These are phyloP conservation scores for Drosophila yakuba DNA, from an alignment of 1,140 invertebrate genomes.

Conservation along the genomic window DNA sequence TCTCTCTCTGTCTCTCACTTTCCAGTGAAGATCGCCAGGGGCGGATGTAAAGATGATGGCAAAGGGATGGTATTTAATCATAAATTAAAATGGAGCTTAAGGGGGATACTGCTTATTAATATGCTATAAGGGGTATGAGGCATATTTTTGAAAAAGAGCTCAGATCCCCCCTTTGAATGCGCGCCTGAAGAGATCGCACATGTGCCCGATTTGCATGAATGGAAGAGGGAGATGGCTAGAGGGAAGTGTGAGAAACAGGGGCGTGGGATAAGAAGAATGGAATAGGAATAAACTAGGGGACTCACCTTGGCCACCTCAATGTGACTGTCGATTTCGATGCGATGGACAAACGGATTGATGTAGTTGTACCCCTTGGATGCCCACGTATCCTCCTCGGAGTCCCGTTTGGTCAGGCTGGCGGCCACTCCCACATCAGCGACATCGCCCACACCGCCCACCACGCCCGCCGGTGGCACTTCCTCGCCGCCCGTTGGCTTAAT, in stretches of 20 bases:
- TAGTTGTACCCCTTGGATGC: slow-evolving; percentile 85
- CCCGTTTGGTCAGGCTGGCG: slow-evolving; percentile 54
- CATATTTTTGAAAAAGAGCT: too few species aligned
- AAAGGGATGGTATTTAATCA: background rate
- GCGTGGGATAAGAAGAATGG: background rate
- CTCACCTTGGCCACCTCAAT: slow-evolving; percentile 94
- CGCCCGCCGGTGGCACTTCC: slow-evolving; percentile 14
- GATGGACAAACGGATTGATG: slow-evolving; percentile 93
- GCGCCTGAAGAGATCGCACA: slow-evolving; percentile 27
- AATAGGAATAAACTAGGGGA: slow-evolving; percentile 2
- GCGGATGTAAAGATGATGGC: background rate
- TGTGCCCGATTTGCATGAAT: slow-evolving; percentile 57
- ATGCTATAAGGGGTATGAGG: too few species aligned
- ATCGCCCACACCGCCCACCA: slow-evolving; percentile 6
- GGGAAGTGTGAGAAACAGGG: background rate
- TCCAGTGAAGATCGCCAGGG: slow-evolving; percentile 26
- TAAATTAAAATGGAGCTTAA: background rate
- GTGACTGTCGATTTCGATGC: slow-evolving; percentile 91
- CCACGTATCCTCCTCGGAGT: slow-evolving; percentile 80
- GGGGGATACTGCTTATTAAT: background rate
- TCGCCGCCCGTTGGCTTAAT: slow-evolving; percentile 38
- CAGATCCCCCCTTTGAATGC: background rate
- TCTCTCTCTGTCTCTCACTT: slow-evolving; percentile 15
- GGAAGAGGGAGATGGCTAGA: slow-evolving; percentile 14
- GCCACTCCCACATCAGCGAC: slow-evolving; percentile 16